Conservation (phyloP, 2,113 vertebrate genomes). For the Ginglymostoma cirratum region DNA sequence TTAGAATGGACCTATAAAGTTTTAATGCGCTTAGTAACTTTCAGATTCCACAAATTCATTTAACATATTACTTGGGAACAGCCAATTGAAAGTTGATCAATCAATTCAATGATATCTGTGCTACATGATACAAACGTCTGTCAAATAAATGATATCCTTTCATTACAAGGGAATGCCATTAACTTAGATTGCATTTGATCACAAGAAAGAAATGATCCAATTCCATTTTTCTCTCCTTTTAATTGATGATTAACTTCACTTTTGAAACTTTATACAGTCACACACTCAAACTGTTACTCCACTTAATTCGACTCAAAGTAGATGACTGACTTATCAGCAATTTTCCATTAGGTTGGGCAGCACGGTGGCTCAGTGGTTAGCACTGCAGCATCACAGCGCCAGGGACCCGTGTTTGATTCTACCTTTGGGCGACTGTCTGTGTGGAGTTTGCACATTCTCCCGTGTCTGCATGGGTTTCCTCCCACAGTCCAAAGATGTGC, state of each 20-base stretch:
- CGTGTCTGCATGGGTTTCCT: too few species aligned
- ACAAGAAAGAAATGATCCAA: not conserved
- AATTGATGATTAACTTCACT: not conserved
- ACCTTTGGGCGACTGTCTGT: too few species aligned
- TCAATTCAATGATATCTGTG: not conserved
- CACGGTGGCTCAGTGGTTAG: too few species aligned
- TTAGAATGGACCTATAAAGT: not conserved
- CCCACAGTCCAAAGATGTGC: too few species aligned
- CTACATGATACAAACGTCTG: not conserved
- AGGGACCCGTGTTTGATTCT: too few species aligned
- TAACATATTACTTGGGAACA: conserved; percentile 5
- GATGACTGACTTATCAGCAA: not conserved
- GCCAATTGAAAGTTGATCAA: not conserved
- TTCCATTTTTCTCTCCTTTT: not conserved
- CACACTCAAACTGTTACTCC: not conserved
- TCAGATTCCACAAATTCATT: not conserved
- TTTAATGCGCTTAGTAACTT: not conserved
- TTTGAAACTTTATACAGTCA: not conserved
- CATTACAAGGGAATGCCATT: not conserved
- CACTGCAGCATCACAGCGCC: too few species aligned
- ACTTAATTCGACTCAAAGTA: not conserved
- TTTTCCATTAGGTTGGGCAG: not conserved
- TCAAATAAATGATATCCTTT: not conserved
- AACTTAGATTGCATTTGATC: not conserved
- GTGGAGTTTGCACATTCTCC: too few species aligned